Evolutionary conservation across 2,797 vertebrate species (phyloP), one percentile per base, ranked within the genome.

Genomic region (Bucorvus abyssinicus): DNA sequence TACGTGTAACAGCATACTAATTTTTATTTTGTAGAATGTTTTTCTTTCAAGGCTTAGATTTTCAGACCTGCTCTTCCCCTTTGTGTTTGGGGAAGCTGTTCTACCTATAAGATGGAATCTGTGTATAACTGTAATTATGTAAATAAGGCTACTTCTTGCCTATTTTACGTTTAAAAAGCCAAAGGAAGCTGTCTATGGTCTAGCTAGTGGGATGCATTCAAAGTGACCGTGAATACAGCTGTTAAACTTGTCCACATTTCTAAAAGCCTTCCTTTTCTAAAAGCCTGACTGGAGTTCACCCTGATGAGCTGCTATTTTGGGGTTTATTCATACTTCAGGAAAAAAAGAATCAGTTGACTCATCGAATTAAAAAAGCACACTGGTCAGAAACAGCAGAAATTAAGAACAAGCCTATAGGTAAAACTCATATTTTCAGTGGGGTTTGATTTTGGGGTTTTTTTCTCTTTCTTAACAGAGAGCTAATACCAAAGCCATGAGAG

Each of bases 101-200:
- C 64, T 80, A 94, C 42, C 56, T 93, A 29, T 81, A 75, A 92
- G 90, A 95, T 89, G 68, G 90, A 95, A 89, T 94, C 87, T 70
- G 70, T 68, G 68, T 74, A 92, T 92, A 95, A 96, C 96, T 92
- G 89, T 92, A 87, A 96, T 95, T 96, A 96, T 92, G 95, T 89
- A 95, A 97, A 96, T 96, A 93, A 93, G 82, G 84, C 89, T 92
- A 93, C 75, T 94, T 91, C 90, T 93, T 93, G 93, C 57, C 81
- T 94, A 64, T 93, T 68, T 87, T 92, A 53, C 42, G 38, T 47
- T 96, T 87, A 89, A 93, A 94, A 92, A 97, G 53, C 75, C 67
- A 68, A 85, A 95, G 64, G 81, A 94, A 95, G 95, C 71, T 65
- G 82, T 64, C 7, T 29, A 92, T 85, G 84, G 45, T 89, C 61